Evolutionary conservation across 2,113 vertebrate genomes (phyloP).

Genomic region (Mormyrus lacerda): DNA sequence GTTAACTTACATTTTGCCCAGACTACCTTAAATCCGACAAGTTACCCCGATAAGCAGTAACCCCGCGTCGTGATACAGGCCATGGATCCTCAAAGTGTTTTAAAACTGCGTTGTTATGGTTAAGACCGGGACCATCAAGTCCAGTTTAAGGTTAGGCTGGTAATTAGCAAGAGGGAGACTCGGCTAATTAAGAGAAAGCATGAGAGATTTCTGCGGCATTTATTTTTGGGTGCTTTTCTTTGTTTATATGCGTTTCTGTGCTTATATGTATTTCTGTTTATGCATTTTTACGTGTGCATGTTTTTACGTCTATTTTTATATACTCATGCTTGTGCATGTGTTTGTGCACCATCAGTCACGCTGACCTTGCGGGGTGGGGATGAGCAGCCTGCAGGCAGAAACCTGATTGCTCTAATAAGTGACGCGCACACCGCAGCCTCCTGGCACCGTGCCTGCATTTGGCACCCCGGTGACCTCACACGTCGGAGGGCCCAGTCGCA

Average conservation of each 20-base stretch:
- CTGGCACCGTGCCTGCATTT: not conserved
- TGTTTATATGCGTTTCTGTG: not conserved
- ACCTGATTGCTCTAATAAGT: not conserved
- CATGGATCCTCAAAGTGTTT: not conserved
- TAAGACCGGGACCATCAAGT: not conserved
- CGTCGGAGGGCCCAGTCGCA: not conserved
- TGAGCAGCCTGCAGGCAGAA: not conserved
- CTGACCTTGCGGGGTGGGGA: not conserved
- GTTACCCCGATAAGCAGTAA: too few species aligned
- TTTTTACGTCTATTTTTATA: not conserved
- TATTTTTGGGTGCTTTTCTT: not conserved
- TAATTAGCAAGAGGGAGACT: not conserved
- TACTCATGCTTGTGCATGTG: not conserved
- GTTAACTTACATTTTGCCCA: too few species aligned
- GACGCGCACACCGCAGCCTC: not conserved
- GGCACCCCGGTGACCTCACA: not conserved
- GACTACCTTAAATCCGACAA: too few species aligned
- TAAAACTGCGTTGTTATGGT: not conserved
- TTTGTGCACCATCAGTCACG: not conserved
- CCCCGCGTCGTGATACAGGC: too few species aligned
- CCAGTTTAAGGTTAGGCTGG: not conserved
- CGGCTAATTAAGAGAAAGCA: not conserved
- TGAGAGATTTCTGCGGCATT: not conserved
- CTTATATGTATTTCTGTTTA: not conserved
- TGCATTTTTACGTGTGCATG: not conserved